Evolutionary conservation across 2,888 invertebrate species (phyloP), one percentile per base, ranked within the genome.

Genomic region (Macrostomum cliftonense): DNA sequence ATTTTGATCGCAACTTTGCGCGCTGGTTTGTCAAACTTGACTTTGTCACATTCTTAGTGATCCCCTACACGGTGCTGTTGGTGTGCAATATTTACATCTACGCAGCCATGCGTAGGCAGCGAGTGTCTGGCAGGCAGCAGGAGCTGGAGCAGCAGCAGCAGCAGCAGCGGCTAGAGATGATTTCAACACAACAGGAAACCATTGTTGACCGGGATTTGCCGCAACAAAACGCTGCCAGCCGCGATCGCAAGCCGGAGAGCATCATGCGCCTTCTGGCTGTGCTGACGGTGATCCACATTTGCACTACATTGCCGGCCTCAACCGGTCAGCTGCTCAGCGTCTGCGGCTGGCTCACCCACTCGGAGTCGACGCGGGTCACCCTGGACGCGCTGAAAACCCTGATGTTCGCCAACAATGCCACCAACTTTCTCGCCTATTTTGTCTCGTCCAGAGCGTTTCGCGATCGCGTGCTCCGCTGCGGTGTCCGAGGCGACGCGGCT

Each of bases 381-480:
- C 45, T 51, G 28, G 37, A 53, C 12, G 19, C 16, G 2, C 17
- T 17, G 5, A 38, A 28, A 13, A 17, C 52, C 38, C 19, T 52
- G 12, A 16, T 52, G 36, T 52, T 52, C 37, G 52, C 52, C 7
- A 52, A 52, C 17, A 52, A 52, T 52, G 52, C 52, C n/a, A 46
- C 37, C 12, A 52, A 53, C 19, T 52, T 52, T 36, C 42, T 52
- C 36, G 52, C 45, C 16, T 52, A 52, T 20, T 46, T 37, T 7
- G 37, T 53, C 2, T 52, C 52, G 13, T 52, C 52, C n/a, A 52
- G 43, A 37, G 14, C 36, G 16, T 52, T 52, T 37, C 37, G 52
- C 9, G 14, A 19, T 4, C 46, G 49, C 2, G 40, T 46, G 45
- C 28, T 28, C 5, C 28, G 28, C 28, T 28, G 28, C 28, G 28